Evolutionary conservation across 1,140 invertebrate genomes (phyloP).

Genomic region (Aricia agestis): DNA sequence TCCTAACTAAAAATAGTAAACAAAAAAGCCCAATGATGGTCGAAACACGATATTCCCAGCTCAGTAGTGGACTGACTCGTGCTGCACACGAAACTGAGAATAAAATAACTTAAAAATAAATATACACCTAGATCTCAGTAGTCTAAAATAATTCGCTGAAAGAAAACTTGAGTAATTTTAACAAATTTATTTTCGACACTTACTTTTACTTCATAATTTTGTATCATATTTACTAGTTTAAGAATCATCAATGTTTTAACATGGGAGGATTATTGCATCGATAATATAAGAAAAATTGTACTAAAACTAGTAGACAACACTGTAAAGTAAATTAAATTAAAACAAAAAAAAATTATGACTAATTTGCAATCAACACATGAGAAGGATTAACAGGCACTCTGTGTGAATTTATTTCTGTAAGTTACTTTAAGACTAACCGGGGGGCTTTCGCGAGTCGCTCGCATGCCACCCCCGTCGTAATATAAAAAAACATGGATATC

Average conservation of each 20-base stretch:
- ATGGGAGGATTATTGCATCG: neutral
- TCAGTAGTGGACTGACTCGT: conserved; percentile 22
- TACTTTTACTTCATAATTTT: conserved; percentile 12
- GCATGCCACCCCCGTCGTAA: conserved; percentile 22
- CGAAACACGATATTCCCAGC: conserved; percentile 29
- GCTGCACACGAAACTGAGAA: conserved; percentile 37
- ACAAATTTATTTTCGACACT: neutral
- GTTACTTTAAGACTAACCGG: conserved; percentile 48
- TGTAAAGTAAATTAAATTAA: conserved; percentile 55
- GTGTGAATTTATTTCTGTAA: conserved; percentile 69
- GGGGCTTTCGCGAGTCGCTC: conserved; percentile 34
- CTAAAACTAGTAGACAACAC: conserved; percentile 61
- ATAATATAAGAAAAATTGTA: conserved; percentile 38
- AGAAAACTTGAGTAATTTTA: conserved; percentile 16
- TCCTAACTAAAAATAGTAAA: conserved; percentile 65
- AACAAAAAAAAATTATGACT: conserved; percentile 69
- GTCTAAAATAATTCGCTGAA: neutral
- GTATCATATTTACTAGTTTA: neutral
- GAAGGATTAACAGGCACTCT: conserved; percentile 71
- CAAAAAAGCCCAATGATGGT: conserved; percentile 62
- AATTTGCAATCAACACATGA: conserved; percentile 55
- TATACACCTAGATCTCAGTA: conserved; percentile 14
- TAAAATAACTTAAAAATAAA: conserved; percentile 63
- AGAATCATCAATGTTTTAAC: neutral
- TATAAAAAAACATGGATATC: conserved; percentile 19